These are phyloP conservation scores for Drosophila oshimai DNA, from an alignment of 1,140 invertebrate species.

Conservation along the genomic window DNA sequence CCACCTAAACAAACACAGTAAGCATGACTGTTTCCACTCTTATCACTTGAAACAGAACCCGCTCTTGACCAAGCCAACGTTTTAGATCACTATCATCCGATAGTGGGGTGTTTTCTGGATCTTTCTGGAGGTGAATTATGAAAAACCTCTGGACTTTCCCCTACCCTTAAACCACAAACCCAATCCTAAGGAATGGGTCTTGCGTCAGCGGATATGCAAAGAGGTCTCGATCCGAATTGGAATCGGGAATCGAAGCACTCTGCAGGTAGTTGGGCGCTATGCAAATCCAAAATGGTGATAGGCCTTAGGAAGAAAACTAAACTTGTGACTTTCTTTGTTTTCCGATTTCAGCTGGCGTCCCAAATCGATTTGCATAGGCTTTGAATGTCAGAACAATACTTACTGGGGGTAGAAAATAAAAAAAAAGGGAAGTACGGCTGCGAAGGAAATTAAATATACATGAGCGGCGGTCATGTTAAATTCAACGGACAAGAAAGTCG, in stretches of 20 bases:
- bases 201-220: constrained; percentile 72
- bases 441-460: constrained; percentile 64
- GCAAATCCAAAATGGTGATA: constrained; percentile 37
- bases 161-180: neutral
- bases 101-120: constrained; percentile 8
- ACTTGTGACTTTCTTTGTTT: constrained; percentile 41
- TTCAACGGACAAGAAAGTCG: constrained; percentile 47
- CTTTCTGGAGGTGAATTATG: neutral
- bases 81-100: constrained; percentile 6
- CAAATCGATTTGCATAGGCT: constrained; percentile 65
- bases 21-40: constrained; percentile 23
- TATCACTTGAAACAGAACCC: neutral
- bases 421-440: neutral
- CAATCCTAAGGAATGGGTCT: neutral
- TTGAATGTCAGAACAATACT: constrained; percentile 58
- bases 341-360: constrained; percentile 51
- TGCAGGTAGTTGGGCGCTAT: constrained; percentile 65
- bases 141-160: neutral
- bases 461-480: constrained; percentile 67
- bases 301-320: constrained; percentile 37
- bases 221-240: constrained; percentile 26
- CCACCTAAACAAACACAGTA: constrained; percentile 2
- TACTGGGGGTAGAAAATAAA: neutral
- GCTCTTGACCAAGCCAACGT: constrained; percentile 7
- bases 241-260: constrained; percentile 8